phyloP scores from a whole-genome alignment of 2,888 invertebrate genomes.

The Tholera decimalis region DNA sequence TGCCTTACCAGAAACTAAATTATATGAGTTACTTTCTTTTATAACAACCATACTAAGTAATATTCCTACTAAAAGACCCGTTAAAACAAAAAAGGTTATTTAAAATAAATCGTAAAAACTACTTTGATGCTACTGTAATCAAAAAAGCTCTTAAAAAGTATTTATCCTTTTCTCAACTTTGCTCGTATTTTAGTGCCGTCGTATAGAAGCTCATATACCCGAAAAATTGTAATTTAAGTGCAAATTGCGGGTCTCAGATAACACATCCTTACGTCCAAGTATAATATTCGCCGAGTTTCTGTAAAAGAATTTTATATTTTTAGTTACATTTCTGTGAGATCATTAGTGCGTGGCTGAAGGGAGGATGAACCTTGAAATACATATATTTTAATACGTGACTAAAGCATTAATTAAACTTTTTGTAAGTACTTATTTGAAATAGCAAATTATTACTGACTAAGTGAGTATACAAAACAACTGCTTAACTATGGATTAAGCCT shows the following conservation, averaged over 20 bases:
- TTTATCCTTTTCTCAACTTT: slow-evolving; percentile 51
- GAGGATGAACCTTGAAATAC: slow-evolving; percentile 3
- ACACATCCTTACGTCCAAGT: slow-evolving; percentile 55
- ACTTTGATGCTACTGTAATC: slow-evolving; percentile 39
- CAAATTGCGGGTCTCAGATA: slow-evolving; percentile 61
- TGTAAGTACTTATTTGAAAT: too few relatives aligned
- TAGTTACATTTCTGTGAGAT: slow-evolving; percentile 44
- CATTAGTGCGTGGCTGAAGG: slow-evolving; percentile 21
- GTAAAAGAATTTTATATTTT: slow-evolving; percentile 48
- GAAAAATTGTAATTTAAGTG: slow-evolving; percentile 65
- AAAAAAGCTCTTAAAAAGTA: slow-evolving; percentile 47
- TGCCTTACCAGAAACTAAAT: slow-evolving; percentile 21
- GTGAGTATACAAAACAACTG: too few relatives aligned
- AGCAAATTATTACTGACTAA: too few relatives aligned
- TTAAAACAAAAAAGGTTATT: slow-evolving; percentile 19
- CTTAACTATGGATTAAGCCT: too few relatives aligned
- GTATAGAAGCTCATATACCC: slow-evolving; percentile 52
- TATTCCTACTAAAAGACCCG: background rate
- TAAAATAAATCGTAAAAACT: slow-evolving; percentile 46
- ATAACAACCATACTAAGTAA: slow-evolving; percentile 7
- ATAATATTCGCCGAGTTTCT: slow-evolving; percentile 41
- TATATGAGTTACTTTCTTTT: slow-evolving; percentile 11
- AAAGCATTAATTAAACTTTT: background rate
- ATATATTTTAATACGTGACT: background rate
- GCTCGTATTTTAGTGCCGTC: slow-evolving; percentile 45